A percentile compares a stretch with the other conserved stretches of the same genome.
These are phyloP conservation scores for Melitaea cinxia DNA, from an alignment of 1,140 invertebrate species.

Conservation along the genomic window DNA sequence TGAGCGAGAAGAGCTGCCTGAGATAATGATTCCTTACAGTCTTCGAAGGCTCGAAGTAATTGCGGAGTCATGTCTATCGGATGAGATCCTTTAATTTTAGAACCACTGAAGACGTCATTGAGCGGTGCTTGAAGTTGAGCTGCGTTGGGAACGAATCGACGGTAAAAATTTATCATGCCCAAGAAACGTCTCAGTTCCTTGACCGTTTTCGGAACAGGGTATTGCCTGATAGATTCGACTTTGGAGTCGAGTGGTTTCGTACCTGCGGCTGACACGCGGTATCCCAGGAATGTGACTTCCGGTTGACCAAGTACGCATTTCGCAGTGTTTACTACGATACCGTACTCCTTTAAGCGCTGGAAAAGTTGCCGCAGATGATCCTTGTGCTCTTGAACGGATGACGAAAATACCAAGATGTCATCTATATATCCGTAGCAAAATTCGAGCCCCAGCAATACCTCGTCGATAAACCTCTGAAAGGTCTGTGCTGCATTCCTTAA, in stretches of 20 bases:
- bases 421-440: too few species aligned
- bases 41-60: neutral
- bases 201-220: slow-evolving; percentile 1
- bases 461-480: too few species aligned
- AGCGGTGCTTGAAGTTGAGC: slow-evolving; percentile 2
- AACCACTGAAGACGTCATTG: neutral
- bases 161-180: slow-evolving; percentile 14
- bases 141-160: slow-evolving; percentile 4
- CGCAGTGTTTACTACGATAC: too few species aligned
- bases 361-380: too few species aligned
- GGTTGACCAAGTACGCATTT: too few species aligned
- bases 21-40: neutral
- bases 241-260: neutral
- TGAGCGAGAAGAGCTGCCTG: slow-evolving; percentile 2
- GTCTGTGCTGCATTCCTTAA: too few species aligned
- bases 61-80: neutral
- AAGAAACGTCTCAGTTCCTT: slow-evolving; percentile 8
- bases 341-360: too few species aligned
- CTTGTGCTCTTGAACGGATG: too few species aligned
- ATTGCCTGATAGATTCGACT: neutral
- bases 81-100: neutral
- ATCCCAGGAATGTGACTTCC: slow-evolving; percentile 2
- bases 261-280: neutral
- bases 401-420: too few species aligned
- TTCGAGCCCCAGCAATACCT: too few species aligned